Evolutionary conservation across 2,113 vertebrate genomes (phyloP), one percentile per base, ranked within the genome.

Genomic region (Cyprinodon variegatus): DNA sequence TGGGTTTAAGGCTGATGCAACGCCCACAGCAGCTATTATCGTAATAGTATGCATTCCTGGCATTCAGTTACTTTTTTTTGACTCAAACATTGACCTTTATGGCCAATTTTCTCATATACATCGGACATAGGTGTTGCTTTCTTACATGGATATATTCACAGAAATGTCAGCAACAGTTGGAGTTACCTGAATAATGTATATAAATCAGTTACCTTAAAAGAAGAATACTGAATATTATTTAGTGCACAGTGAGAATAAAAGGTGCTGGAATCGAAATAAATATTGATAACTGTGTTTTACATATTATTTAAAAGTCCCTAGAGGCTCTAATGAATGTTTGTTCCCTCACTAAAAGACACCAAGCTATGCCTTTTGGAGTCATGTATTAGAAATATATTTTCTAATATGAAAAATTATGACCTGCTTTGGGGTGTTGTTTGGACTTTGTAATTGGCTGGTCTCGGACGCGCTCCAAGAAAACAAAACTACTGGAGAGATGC

Each of bases 1-100:
- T 22, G 7, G 11, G 4, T 86, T 65, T 87, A 74, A 73, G 29
- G 59, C 75, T 78, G 65, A 72, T 83, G 79, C 76, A 66, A 43
- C 40, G 39, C 59, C 53, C 39, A 65, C 46, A 17, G 37, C 46
- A 38, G 71, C 67, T 74, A 41, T 61, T 38, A 41, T 43, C 53
- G 3, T 79, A 72, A 71, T 20, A 41, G 0, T 64, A 46, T 72
- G 65, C 64, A 60, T 81, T 57, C 65, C 67, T 62, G 13, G 17
- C 20, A 68, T 17, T 61, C n/a, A 64, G 5, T n/a, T 71, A 80
- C 40, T 13, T 69, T 67, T 69, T 67, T 79, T 66, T 61, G 41
- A 84, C 74, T 43, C 22, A 37, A 41, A 59, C 8, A n/a, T 70
- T 76, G 60, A 86, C 66, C 62, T 79, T 81, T 74, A 67, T 74